A percentile compares a stretch with the other conserved stretches of the same genome.
phyloP scores from a whole-genome alignment of 2,797 vertebrate genomes.

The Spondyliosoma cantharus region DNA sequence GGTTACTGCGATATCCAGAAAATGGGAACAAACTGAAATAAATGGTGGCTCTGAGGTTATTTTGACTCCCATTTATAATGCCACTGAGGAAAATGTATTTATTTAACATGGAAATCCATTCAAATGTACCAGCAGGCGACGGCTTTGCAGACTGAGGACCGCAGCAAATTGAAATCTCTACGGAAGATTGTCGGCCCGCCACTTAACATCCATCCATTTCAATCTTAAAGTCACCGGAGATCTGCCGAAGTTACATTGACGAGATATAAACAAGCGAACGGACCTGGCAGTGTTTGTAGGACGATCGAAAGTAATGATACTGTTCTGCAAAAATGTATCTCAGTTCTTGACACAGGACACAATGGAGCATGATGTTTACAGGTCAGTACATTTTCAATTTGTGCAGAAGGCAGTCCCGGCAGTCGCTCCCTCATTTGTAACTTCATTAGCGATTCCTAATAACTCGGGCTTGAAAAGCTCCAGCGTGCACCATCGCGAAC shows the following conservation, averaged over 20 bases:
- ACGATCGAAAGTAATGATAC: background rate
- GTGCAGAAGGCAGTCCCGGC: slow-evolving; percentile 11
- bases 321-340: background rate
- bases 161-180: background rate
- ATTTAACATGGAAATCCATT: slow-evolving; percentile 3
- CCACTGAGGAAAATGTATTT: background rate
- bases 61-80: background rate
- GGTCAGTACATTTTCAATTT: slow-evolving; percentile 26
- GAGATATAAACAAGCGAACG: background rate
- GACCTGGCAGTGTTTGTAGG: background rate
- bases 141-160: background rate
- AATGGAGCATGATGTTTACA: slow-evolving; percentile 12
- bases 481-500: slow-evolving; percentile 15
- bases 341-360: slow-evolving; percentile 2
- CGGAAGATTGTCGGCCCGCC: background rate
- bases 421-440: slow-evolving; percentile 16
- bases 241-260: background rate
- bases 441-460: slow-evolving; percentile 20
- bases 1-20: background rate
- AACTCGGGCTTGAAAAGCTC: slow-evolving; percentile 20
- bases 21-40: background rate
- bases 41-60: background rate
- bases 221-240: background rate
- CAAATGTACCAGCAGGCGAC: background rate
- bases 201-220: background rate